Evolutionary conservation across 1,140 invertebrate species (phyloP).

Genomic region (Cydia fagiglandana): DNA sequence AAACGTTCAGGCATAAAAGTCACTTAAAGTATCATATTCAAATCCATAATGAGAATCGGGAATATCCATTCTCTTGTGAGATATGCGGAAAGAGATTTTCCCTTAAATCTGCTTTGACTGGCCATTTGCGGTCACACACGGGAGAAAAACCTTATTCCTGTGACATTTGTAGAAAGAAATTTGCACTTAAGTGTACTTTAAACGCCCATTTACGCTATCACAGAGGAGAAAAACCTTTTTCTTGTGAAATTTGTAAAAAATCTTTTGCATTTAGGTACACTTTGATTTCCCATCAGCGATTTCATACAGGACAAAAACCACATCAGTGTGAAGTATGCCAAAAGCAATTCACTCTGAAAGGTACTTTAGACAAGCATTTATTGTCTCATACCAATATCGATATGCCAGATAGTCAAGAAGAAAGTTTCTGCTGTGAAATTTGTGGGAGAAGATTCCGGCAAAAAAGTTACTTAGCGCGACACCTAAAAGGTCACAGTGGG

Average conservation of each 20-base stretch:
- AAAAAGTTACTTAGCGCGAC: conserved; percentile 6
- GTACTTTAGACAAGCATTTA: conserved; percentile 3
- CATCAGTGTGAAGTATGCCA: conserved; percentile 10
- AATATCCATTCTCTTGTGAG: conserved; percentile 11
- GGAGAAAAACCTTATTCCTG: conserved; percentile 10
- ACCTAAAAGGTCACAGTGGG: conserved; percentile 14
- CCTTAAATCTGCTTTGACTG: conserved; percentile 15
- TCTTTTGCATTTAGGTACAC: conserved; percentile 5
- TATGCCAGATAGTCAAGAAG: conserved; percentile 4
- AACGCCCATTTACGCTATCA: conserved; percentile 9
- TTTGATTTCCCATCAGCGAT: conserved; percentile 6
- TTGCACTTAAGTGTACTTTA: neutral
- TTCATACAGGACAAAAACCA: conserved; percentile 4
- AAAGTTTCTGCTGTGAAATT: conserved; percentile 15
- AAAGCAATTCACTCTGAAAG: neutral
- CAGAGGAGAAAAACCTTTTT: conserved; percentile 13
- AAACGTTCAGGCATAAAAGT: conserved; percentile 14
- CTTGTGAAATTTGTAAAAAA: conserved; percentile 2
- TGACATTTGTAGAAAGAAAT: neutral
- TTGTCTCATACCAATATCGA: conserved; percentile 1
- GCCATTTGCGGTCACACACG: neutral
- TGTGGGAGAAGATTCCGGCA: conserved; percentile 10
- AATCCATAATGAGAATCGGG: conserved; percentile 8
- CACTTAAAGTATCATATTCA: conserved; percentile 7
- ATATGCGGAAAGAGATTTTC: conserved; percentile 5